Conservation (phyloP, 2,797 vertebrate species). For the Ptychobarbus kaznakovi region DNA sequence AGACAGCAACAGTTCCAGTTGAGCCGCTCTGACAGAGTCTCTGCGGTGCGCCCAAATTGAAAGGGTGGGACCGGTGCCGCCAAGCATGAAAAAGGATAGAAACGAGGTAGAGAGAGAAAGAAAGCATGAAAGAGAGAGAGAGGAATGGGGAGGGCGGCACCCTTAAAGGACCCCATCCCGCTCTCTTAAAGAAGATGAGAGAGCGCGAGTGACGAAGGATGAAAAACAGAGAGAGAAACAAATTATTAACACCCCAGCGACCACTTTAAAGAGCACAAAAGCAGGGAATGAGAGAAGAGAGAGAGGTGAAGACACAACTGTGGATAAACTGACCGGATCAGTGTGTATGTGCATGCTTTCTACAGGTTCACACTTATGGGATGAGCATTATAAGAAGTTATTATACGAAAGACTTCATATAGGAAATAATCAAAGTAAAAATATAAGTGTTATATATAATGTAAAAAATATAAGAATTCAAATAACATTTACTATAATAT, state of each 20-base stretch:
- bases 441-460: too few relatives aligned
- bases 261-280: slow-evolving; percentile 83
- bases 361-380: not conserved
- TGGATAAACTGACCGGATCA: slow-evolving; percentile 75
- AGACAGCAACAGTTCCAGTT: slow-evolving; percentile 80
- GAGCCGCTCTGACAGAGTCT: slow-evolving; percentile 68
- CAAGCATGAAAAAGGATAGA: slow-evolving; percentile 79
- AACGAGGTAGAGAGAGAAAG: slow-evolving; percentile 63
- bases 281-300: slow-evolving; percentile 59
- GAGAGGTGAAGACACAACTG: slow-evolving; percentile 61
- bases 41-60: slow-evolving; percentile 75
- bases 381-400: not conserved
- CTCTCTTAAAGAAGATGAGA: slow-evolving; percentile 61
- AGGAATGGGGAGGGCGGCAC: slow-evolving; percentile 50
- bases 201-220: slow-evolving; percentile 64
- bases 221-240: slow-evolving; percentile 71
- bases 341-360: slow-evolving; percentile 12
- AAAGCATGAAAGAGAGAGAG: slow-evolving; percentile 57
- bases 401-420: not conserved
- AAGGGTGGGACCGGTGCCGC: slow-evolving; percentile 73
- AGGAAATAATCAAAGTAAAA: too few relatives aligned
- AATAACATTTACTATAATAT: not conserved
- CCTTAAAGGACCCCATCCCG: slow-evolving; percentile 42
- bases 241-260: slow-evolving; percentile 82
- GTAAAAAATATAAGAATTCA: too few relatives aligned